These are phyloP conservation scores for Gallinago solitaria DNA, from an alignment of 2,797 vertebrate genomes.

Conservation along the genomic window DNA sequence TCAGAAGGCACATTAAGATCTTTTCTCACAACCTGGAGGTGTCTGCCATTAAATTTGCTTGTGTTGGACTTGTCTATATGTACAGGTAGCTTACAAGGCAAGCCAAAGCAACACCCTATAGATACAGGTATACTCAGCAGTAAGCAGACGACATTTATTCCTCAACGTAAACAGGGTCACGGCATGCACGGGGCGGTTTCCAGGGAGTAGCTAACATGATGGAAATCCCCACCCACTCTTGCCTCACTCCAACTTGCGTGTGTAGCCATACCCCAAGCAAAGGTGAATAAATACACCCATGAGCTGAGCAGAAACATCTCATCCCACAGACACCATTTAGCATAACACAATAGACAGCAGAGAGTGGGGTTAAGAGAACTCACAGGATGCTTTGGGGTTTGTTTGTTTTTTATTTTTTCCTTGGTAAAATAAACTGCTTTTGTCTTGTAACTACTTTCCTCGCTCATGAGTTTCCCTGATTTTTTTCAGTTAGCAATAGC, in stretches of 20 bases:
- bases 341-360: fast-evolving
- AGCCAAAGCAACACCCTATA: background rate
- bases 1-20: background rate
- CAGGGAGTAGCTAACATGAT: background rate
- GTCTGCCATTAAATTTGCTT: background rate
- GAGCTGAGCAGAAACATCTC: background rate
- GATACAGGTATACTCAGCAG: background rate
- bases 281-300: conserved; percentile 44
- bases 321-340: background rate
- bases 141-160: background rate
- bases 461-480: background rate
- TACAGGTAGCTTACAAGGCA: background rate
- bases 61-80: background rate
- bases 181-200: background rate
- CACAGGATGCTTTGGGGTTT: background rate
- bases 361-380: background rate
- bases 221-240: conserved; percentile 58
- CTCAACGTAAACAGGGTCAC: background rate
- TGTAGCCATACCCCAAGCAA: conserved; percentile 26
- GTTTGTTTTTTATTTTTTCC: background rate
- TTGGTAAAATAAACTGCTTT: background rate
- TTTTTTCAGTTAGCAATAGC: background rate
- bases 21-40: background rate
- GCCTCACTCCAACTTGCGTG: background rate
- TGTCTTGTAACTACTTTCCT: background rate